Evolutionary conservation across 1,140 invertebrate genomes (phyloP).

Genomic region (Spodoptera frugiperda): DNA sequence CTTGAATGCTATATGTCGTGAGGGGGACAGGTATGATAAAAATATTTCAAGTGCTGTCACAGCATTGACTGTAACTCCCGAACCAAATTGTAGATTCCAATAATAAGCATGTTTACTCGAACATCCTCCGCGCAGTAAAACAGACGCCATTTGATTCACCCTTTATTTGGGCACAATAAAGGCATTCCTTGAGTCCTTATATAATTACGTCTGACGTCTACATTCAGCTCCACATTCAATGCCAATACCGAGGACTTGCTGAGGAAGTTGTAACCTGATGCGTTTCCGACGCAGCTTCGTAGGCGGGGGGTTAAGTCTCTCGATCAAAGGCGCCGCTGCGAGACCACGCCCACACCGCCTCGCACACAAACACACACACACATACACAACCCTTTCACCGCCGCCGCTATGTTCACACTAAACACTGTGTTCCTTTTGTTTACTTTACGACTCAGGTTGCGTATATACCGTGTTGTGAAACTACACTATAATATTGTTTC

Average conservation of each 20-base stretch:
- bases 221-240: not conserved
- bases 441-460: constrained; percentile 37
- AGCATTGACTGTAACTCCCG: too few relatives aligned
- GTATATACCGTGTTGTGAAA: constrained; percentile 1
- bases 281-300: constrained; percentile 46
- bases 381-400: constrained; percentile 45
- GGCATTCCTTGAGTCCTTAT: constrained; percentile 21
- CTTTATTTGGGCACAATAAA: constrained; percentile 24
- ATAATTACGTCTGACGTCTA: constrained; percentile 39
- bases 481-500: constrained; percentile 5
- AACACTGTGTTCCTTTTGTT: constrained; percentile 40
- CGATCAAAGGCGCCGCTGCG: constrained; percentile 45
- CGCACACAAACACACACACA: constrained; percentile 30
- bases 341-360: constrained; percentile 40
- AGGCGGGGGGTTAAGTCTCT: constrained; percentile 19
- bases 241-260: not conserved
- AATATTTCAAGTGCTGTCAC: too few relatives aligned
- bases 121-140: constrained; percentile 25
- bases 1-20: too few relatives aligned
- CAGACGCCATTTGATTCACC: constrained; percentile 31
- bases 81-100: constrained; percentile 3
- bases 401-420: constrained; percentile 17
- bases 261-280: constrained; percentile 51
- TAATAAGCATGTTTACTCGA: constrained; percentile 1
- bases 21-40: too few relatives aligned